Conservation (phyloP, 2,113 vertebrate species). For the Orycteropus afer region DNA sequence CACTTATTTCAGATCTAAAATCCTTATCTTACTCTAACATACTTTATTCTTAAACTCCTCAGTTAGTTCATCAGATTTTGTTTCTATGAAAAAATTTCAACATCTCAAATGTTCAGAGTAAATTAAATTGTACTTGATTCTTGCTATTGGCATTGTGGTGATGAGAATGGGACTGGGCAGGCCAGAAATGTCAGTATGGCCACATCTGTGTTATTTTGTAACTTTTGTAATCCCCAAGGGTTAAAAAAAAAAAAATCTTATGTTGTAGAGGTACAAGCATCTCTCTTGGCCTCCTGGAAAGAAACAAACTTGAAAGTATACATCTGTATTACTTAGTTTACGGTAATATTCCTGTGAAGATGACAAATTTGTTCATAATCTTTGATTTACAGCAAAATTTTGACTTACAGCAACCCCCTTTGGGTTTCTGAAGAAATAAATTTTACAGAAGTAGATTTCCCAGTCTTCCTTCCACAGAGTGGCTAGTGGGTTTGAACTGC, state of each 20-base stretch:
- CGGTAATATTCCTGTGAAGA: fast-evolving
- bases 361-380: fast-evolving
- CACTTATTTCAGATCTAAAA: background rate
- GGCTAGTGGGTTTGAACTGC: no score
- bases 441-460: no score
- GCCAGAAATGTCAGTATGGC: fast-evolving
- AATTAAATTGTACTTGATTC: background rate
- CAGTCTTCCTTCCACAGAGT: no score
- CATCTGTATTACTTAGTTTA: fast-evolving
- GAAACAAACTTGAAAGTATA: fast-evolving
- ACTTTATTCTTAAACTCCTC: background rate
- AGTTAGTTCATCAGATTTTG: background rate
- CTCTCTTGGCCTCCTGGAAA: fast-evolving
- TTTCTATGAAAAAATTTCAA: background rate
- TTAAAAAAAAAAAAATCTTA: no score
- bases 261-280: fast-evolving
- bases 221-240: no score
- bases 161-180: fast-evolving
- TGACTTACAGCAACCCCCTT: no score
- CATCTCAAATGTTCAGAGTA: background rate
- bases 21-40: background rate
- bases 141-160: fast-evolving
- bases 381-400: background rate
- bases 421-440: no score
- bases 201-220: fast-evolving